Percentiles rank a stretch among this genome's conserved stretches.
These are phyloP conservation scores for Cricetomys ansorgei DNA, from an alignment of 2,113 vertebrate species.

Conservation along the genomic window DNA sequence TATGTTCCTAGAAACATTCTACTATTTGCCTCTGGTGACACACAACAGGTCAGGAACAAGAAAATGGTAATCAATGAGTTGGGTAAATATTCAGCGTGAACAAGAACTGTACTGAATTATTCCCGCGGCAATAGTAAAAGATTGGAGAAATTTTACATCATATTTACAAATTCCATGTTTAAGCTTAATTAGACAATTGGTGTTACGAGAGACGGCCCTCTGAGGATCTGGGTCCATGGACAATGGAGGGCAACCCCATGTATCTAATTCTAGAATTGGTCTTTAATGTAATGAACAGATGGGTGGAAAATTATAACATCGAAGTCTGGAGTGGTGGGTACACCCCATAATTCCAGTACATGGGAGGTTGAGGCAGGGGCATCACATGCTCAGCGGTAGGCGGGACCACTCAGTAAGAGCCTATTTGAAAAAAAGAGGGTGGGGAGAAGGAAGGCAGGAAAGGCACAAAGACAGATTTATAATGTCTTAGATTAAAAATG, in stretches of 20 bases:
- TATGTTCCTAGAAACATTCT: background rate
- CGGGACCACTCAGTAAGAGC: background rate
- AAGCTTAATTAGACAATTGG: background rate
- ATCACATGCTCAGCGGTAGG: background rate
- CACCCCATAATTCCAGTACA: background rate
- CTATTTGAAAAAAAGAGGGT: rapidly evolving
- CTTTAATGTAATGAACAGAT: background rate
- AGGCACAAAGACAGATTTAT: no score
- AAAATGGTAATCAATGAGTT: background rate
- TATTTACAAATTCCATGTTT: background rate
- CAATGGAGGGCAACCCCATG: background rate
- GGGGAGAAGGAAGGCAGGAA: background rate
- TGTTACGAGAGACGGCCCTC: no score
- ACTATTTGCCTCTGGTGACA: background rate
- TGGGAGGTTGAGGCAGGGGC: background rate
- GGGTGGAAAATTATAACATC: background rate
- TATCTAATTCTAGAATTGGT: background rate
- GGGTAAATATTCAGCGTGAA: background rate
- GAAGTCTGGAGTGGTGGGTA: background rate
- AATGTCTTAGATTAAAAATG: background rate
- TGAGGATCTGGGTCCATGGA: background rate
- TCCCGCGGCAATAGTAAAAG: background rate
- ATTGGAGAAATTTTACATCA: background rate
- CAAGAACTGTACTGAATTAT: background rate
- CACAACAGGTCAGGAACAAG: no score